Base-by-base conservation (phyloP, 2,888 invertebrate genomes). In the Miltochrista miniata region DNA sequence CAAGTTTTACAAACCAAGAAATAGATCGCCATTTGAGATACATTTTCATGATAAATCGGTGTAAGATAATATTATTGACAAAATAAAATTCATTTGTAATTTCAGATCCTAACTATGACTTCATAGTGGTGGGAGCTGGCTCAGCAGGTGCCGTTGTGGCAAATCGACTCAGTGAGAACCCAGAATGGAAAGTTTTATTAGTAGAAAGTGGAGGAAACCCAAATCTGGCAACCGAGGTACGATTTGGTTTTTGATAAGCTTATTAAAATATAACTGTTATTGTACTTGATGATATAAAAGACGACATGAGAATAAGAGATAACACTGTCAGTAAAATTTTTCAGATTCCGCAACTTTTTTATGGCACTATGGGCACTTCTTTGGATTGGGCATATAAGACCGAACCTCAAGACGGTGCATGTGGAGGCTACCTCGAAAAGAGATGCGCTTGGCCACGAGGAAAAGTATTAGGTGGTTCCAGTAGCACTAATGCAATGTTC, bases 131-230 rank as follows among this genome's bases (percentile, higher is more conserved):
- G 1, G 94, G 94, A 0, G 93, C 92, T 0, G 94, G 94, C 0
- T 93, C 94, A 0, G 94, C 93, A 0, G 94, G 94, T 0, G 88
- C 93, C 1, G 94, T 94, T 2, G 62, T 94, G 0, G 94, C 93
- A 0, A 94, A 93, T 64, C 81, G 94, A 14, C 70, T 94, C 1
- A 90, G 92, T 34, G 93, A 93, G 61, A 84, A 92, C 41, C 85
- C 90, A 0, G 72, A 87, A 1, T 93, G 93, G 93, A 92, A 79
- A 45, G 93, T 93, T 0, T 72, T 94, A 12, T 73, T 94, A 1
- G 66, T 94, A n/a, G 94, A 94, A 67, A 93, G 93, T 1, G 94
- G 94, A 1, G 93, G 93, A 0, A 91, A 93, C 51, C 93, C 94
- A 47, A 92, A 92, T 0, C 84, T 93, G 58, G 77, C 87, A 12